Base-by-base conservation (phyloP, 2,888 invertebrate genomes). In the Calameuta pallipes region DNA sequence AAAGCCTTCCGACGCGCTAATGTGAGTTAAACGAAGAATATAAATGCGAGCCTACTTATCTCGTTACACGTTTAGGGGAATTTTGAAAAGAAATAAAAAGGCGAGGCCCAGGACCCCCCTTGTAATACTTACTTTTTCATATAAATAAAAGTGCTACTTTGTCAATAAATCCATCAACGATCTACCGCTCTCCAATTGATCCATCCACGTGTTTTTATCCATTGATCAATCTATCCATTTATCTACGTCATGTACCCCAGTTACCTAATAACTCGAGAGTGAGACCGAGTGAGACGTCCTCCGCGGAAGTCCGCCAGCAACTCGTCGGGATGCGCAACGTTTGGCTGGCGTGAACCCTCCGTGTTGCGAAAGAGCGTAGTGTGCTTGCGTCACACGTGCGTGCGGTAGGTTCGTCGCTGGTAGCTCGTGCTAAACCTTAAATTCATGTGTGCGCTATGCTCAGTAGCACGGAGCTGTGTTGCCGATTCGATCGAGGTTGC, bases 61-160 rank as follows among this genome's bases (percentile, higher is more conserved):
- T 56, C 41, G 41, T 56, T 56, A 56, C 41, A 56, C 41, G 41
- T 56, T 56, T 56, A 56, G 41, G 41, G 41, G 41, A 56, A 56
- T 56, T 56, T 56, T 56, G 41, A 83, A 78, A 35, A 74, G 33
- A 78, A 35, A 74, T 74, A 73, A 80, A 80, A 78, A 79, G 78
- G 69, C 70, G 79, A 69, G 78, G 56, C 82, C 81, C 84, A 84
- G 86, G 86, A 83, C 87, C 41, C 41, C 87, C 85, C 88, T 88
- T 83, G 86, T 88, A 90, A 89, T 90, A 90, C 41, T 89, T 90
- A 90, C 87, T 89, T 90, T 91, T 90, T 90, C 88, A 89, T 87
- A 88, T 85, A 80, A 90, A 90, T 84, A 89, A 91, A 90, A 91
- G 87, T 89, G 88, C 89, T 91, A 91, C 90, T 91, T 91, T 91